Evolutionary conservation across 1,140 invertebrate genomes (phyloP).

Genomic region (Spodoptera litura): DNA sequence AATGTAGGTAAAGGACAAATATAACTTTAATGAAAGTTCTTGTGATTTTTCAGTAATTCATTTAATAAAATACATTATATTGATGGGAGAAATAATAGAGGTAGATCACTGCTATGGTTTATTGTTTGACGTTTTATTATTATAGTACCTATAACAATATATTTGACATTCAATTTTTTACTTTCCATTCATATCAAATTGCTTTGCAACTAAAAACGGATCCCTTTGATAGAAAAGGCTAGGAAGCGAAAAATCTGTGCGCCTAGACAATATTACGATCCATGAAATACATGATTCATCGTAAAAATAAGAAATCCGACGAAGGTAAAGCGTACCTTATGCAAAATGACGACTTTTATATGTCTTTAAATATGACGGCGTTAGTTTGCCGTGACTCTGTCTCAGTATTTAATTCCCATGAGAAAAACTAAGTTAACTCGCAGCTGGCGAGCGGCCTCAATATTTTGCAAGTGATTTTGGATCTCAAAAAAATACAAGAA

Average conservation of each 20-base stretch:
- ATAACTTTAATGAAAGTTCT: too few species aligned
- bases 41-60: too few species aligned
- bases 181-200: too few species aligned
- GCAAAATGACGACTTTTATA: background rate
- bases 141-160: background rate
- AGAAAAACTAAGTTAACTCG: constrained; percentile 56
- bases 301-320: constrained; percentile 8
- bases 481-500: constrained; percentile 64
- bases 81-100: too few species aligned
- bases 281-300: background rate
- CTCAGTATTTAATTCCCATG: constrained; percentile 56
- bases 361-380: constrained; percentile 13
- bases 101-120: too few species aligned
- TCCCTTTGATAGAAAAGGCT: background rate
- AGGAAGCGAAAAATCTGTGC: background rate
- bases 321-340: background rate
- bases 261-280: constrained; percentile 10
- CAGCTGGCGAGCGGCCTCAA: constrained; percentile 61
- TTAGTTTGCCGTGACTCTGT: constrained; percentile 18
- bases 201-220: too few species aligned
- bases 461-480: constrained; percentile 68
- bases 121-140: background rate
- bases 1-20: too few species aligned
- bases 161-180: background rate
- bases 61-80: too few species aligned